Evolutionary conservation across 2,797 vertebrate genomes (phyloP), one percentile per base, ranked within the genome.

Genomic region (Acanthornis magna): DNA sequence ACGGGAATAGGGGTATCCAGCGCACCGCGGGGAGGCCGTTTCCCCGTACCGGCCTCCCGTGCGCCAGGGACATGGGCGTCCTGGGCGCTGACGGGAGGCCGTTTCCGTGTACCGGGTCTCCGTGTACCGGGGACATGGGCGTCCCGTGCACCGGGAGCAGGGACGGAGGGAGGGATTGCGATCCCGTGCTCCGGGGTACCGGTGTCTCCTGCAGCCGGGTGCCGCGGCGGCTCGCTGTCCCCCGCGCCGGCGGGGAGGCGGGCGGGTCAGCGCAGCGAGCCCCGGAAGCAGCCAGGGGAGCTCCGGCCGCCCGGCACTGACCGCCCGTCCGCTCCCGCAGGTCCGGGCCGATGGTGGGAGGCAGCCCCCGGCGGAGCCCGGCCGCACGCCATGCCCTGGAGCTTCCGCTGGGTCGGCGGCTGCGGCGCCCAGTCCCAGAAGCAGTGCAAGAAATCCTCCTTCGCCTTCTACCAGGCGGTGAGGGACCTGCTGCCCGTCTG

Each of bases 381-480:
- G 58, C n/a, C 29, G 50, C 85, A 93, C 82, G 86, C 93, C 71
- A 99, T 99, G 99, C 98, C 99, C 65, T 98, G 98, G 98, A 97
- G 98, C n/a, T 60, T 98, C 74, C 97, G 97, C 25, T 97, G 97
- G 95, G 96, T 97, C 78, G 89, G 93, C 48, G 73, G 86, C 30
- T 76, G 97, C 40, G 97, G 98, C 3, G 98, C 98, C 48, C 98
- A 98, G 70, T 99, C 98, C 2, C 98, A 99, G 98, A 98, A 98
- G 67, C 98, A 98, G 91, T 99, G 99, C 87, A 98, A 99, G 97
- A 98, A 98, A 83, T 99, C 98, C 1, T 98, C 98, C 4, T 99
- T 99, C 32, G 98, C 99, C 61, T 99, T 99, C 95, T 99, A 99
- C 97, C 98, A 98, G 85, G 98, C 99, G 0, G 99, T 99, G 85